These are phyloP conservation scores for Odontomachus brunneus DNA, from an alignment of 1,140 invertebrate species.

Conservation along the genomic window DNA sequence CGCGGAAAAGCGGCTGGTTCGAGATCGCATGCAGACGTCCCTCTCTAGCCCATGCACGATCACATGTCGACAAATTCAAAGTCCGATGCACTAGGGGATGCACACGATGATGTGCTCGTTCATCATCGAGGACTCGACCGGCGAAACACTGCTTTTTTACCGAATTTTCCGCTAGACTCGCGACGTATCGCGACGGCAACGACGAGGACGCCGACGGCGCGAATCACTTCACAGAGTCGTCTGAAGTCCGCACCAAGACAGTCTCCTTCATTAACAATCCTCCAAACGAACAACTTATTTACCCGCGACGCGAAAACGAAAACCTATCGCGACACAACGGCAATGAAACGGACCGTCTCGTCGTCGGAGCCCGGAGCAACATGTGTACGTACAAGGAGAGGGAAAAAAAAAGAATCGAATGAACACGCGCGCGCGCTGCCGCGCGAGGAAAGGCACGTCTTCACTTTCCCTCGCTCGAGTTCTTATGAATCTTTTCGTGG, in stretches of 20 bases:
- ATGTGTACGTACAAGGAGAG: neutral
- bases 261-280: neutral
- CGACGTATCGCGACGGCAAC: neutral
- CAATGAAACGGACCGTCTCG: neutral
- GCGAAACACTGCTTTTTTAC: constrained; percentile 18
- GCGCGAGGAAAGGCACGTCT: constrained; percentile 36
- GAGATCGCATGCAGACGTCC: constrained; percentile 20
- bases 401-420: neutral
- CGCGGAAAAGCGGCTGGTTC: constrained; percentile 2
- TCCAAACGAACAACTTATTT: neutral
- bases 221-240: constrained; percentile 48
- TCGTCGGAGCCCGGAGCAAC: neutral
- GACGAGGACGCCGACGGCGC: neutral
- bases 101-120: constrained; percentile 20
- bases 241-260: constrained; percentile 10
- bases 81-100: constrained; percentile 49
- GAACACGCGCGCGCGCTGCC: neutral
- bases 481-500: constrained; percentile 46
- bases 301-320: neutral
- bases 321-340: neutral
- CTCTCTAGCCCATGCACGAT: constrained; percentile 28
- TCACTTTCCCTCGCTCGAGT: constrained; percentile 47
- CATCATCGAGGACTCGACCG: constrained; percentile 22
- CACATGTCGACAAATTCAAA: constrained; percentile 36
- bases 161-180: constrained; percentile 2